These are phyloP conservation scores for Ctenopoma multispine DNA, from an alignment of 2,797 vertebrate species.

Conservation along the genomic window DNA sequence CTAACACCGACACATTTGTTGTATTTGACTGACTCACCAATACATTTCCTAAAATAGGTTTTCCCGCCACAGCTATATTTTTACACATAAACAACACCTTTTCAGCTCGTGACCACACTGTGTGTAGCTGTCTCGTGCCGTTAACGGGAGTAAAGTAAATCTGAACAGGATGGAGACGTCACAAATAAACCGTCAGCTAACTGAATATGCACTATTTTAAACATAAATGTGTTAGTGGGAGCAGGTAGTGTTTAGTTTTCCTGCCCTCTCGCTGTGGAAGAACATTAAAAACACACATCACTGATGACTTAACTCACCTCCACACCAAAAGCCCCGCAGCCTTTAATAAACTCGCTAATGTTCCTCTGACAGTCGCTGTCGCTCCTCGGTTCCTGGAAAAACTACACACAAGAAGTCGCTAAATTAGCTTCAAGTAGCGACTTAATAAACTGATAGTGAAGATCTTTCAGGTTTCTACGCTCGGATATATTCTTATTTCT, in stretches of 20 bases:
- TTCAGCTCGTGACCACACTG: neutral
- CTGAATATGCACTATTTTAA: neutral
- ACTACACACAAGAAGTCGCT: constrained; percentile 77
- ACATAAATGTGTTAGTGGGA: fast-evolving
- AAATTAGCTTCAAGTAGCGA: neutral
- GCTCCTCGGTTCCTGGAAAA: constrained; percentile 90
- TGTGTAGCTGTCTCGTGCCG: constrained; percentile 14
- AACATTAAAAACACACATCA: neutral
- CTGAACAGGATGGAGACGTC: neutral
- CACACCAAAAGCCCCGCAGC: constrained; percentile 89
- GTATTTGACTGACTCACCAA: neutral
- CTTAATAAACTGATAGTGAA: fast-evolving
- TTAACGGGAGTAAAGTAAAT: neutral
- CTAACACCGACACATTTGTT: neutral
- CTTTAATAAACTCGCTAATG: constrained; percentile 92
- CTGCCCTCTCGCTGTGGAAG: neutral
- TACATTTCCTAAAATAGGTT: neutral
- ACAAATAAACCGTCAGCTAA: neutral
- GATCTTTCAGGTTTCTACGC: neutral
- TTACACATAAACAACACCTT: neutral
- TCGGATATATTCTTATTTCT: constrained; percentile 21
- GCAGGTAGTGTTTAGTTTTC: fast-evolving
- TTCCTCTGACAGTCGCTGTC: constrained; percentile 93
- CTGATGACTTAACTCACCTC: constrained; percentile 86
- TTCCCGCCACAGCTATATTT: neutral